Conservation (phyloP, 2,113 vertebrate genomes). For the Sylvia atricapilla region DNA sequence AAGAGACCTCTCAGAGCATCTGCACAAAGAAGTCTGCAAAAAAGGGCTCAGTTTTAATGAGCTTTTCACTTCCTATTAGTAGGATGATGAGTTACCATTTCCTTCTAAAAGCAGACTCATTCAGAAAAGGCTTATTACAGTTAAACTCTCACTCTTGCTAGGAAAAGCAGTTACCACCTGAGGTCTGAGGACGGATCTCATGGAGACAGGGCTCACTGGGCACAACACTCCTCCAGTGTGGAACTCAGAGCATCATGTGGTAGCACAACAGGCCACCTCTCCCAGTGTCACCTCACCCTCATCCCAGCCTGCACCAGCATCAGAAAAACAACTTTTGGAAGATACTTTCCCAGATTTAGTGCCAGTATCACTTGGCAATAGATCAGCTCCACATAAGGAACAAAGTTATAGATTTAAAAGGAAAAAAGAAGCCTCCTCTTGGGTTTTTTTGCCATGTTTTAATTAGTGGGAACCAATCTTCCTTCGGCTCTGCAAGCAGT, state of each 20-base stretch:
- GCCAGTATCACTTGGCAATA: neutral
- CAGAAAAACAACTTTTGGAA: neutral
- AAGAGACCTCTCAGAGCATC: neutral
- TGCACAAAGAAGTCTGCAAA: neutral
- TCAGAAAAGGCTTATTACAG: neutral
- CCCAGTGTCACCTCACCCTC: neutral
- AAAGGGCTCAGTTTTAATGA: neutral
- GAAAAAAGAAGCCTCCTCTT: neutral
- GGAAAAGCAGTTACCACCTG: neutral
- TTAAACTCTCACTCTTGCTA: neutral
- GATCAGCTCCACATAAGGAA: neutral
- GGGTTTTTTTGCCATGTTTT: neutral
- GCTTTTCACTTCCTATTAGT: neutral
- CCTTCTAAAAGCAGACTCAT: neutral
- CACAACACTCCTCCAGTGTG: neutral
- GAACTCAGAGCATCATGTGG: neutral
- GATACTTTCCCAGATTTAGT: neutral
- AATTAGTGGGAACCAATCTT: conserved; percentile 17
- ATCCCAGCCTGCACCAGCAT: neutral
- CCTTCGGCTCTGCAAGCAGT: neutral
- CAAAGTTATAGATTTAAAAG: neutral
- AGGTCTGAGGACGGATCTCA: neutral
- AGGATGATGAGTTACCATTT: neutral
- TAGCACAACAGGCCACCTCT: neutral
- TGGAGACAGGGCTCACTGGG: neutral